Evolutionary conservation across 2,888 invertebrate species (phyloP).

Genomic region (Cephus pygmeus): DNA sequence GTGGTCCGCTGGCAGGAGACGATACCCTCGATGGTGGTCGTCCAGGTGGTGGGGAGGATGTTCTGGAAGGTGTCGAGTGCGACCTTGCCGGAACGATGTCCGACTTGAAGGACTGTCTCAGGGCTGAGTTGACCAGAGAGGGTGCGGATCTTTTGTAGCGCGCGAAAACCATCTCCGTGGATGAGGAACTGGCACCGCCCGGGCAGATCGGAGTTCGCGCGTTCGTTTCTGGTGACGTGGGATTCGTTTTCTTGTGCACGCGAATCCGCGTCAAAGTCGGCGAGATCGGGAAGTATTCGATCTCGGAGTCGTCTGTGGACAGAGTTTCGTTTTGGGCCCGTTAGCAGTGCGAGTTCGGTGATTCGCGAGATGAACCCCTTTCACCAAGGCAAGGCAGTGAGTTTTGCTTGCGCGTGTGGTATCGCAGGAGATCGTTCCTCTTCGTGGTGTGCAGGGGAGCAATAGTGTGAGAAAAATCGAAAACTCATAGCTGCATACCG

Average conservation of each 20-base stretch:
- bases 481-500: conserved; percentile 44
- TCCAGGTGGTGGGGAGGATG: conserved; percentile 26
- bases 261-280: conserved; percentile 84
- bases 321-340: conserved; percentile 40
- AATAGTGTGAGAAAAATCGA: conserved; percentile 21
- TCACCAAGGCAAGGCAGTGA: conserved; percentile 47
- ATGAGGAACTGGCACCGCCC: conserved; percentile 51
- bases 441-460: conserved; percentile 13
- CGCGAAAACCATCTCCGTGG: conserved; percentile 69
- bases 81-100: not conserved
- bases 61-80: conserved; percentile 17
- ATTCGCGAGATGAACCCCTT: conserved; percentile 35
- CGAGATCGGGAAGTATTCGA: conserved; percentile 86
- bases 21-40: conserved; percentile 27
- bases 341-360: conserved; percentile 10
- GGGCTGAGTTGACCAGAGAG: conserved; percentile 68
- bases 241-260: conserved; percentile 75
- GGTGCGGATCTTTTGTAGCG: conserved; percentile 73
- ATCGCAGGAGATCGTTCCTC: conserved; percentile 8
- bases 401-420: conserved; percentile 15
- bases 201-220: conserved; percentile 67
- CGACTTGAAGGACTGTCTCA: conserved; percentile 18
- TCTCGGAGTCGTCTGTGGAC: conserved; percentile 80
- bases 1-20: conserved; percentile 67
- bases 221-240: conserved; percentile 67